Evolutionary conservation across 2,797 vertebrate genomes (phyloP).

Genomic region (Rhadinocentrus ornatus): DNA sequence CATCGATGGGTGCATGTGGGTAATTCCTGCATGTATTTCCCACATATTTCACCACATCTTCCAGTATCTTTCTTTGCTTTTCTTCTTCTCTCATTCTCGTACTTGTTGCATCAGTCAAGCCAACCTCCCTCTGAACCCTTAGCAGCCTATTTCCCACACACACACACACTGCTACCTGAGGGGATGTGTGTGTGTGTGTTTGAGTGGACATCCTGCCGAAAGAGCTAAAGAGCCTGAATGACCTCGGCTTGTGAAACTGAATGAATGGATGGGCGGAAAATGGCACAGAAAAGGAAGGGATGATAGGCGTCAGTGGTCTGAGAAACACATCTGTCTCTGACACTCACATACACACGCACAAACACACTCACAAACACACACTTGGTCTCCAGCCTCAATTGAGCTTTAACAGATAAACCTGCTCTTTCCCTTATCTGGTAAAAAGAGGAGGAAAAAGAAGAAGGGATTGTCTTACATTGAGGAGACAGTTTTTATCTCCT

Average conservation of each 20-base stretch:
- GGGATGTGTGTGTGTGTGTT: constrained; percentile 23
- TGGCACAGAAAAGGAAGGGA: constrained; percentile 47
- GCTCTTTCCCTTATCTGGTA: constrained; percentile 66
- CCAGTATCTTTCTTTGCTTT: background rate
- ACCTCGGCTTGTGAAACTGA: constrained; percentile 63
- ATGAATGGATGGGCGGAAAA: constrained; percentile 55
- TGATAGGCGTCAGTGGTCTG: constrained; percentile 69
- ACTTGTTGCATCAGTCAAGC: constrained; percentile 39
- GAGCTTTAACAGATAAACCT: constrained; percentile 69
- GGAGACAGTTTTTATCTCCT: constrained; percentile 78
- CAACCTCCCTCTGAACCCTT: constrained; percentile 58
- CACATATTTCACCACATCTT: background rate
- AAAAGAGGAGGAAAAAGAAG: constrained; percentile 55
- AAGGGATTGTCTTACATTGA: constrained; percentile 74
- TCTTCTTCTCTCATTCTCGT: constrained; percentile 7
- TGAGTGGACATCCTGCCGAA: constrained; percentile 11
- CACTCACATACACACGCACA: constrained; percentile 30
- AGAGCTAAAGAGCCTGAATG: constrained; percentile 42
- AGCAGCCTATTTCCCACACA: constrained; percentile 36
- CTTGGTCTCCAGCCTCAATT: constrained; percentile 60
- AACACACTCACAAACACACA: constrained; percentile 42
- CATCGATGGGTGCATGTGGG: background rate
- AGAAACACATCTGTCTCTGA: constrained; percentile 56
- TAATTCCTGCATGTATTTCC: background rate
- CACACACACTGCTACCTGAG: constrained; percentile 32